Conservation (phyloP, 2,113 vertebrate species). For the Arenaria interpres region DNA sequence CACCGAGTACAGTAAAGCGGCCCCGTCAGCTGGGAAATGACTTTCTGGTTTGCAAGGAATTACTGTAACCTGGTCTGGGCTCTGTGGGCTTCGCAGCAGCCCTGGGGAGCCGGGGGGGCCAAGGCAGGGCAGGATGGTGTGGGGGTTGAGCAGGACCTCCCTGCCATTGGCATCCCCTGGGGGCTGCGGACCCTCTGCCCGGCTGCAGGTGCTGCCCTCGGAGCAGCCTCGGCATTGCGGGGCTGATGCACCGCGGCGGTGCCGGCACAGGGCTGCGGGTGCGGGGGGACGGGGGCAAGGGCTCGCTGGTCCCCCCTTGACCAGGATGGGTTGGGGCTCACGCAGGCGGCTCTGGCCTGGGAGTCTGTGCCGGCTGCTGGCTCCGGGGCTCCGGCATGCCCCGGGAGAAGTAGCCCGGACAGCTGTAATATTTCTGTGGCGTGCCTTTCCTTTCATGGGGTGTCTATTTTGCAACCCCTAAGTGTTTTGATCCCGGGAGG, state of each 20-base stretch:
- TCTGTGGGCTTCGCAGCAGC: background rate
- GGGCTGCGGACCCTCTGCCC: rapidly evolving
- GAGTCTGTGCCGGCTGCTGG: background rate
- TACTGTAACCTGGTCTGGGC: background rate
- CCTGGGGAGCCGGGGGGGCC: rapidly evolving
- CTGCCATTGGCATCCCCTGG: rapidly evolving
- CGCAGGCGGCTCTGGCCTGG: background rate
- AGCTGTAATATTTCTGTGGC: conserved; percentile 50
- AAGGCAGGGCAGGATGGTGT: rapidly evolving
- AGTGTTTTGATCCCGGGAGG: conserved; percentile 56
- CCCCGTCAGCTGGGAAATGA: conserved; percentile 35
- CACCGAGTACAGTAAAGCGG: background rate
- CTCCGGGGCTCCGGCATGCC: background rate
- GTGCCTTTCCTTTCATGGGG: conserved; percentile 64
- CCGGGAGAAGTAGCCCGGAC: conserved; percentile 6
- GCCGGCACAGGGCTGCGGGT: rapidly evolving
- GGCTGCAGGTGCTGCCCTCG: rapidly evolving
- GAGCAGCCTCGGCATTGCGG: background rate
- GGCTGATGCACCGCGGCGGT: rapidly evolving
- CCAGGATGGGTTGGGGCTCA: rapidly evolving
- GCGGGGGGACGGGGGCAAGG: background rate
- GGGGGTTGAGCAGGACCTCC: background rate
- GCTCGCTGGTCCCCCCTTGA: rapidly evolving
- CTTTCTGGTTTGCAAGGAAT: conserved; percentile 29
- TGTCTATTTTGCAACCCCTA: conserved; percentile 64